Percentiles rank a stretch among this genome's conserved stretches.
phyloP scores from a whole-genome alignment of 2,888 invertebrate species.

The Salticus scenicus region DNA sequence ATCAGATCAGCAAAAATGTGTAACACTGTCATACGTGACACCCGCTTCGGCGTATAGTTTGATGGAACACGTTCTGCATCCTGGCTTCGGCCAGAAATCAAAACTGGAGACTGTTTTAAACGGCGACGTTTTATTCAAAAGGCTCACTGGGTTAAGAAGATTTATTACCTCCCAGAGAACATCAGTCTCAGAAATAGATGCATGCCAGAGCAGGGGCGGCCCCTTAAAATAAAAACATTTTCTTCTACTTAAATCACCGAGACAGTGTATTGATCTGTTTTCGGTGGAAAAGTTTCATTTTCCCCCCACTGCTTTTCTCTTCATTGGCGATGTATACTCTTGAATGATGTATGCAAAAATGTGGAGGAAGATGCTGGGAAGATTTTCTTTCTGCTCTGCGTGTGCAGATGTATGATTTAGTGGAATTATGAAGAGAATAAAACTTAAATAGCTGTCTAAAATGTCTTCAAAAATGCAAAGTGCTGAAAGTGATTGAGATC shows the following conservation, averaged over 20 bases:
- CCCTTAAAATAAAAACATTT: slow-evolving; percentile 61
- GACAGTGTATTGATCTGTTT: slow-evolving; percentile 56
- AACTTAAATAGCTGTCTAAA: slow-evolving; percentile 26
- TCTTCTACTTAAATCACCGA: slow-evolving; percentile 64
- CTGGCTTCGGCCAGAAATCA: slow-evolving; percentile 7
- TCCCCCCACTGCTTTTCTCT: slow-evolving; percentile 20
- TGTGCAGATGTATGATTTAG: slow-evolving; percentile 50
- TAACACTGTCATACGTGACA: slow-evolving; percentile 58
- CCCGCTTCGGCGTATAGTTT: slow-evolving; percentile 2
- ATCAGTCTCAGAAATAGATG: slow-evolving; percentile 65
- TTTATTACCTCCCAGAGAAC: slow-evolving; percentile 54
- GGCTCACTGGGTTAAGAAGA: slow-evolving; percentile 67
- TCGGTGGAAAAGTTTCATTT: slow-evolving; percentile 22
- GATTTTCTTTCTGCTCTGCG: slow-evolving; percentile 4
- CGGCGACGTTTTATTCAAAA: slow-evolving; percentile 61
- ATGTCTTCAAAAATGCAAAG: slow-evolving; percentile 4
- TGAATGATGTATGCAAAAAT: slow-evolving; percentile 65
- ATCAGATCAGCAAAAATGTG: neutral
- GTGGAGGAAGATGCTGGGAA: slow-evolving; percentile 18
- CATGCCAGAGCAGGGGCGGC: slow-evolving; percentile 35
- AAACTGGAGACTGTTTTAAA: neutral
- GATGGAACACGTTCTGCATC: slow-evolving; percentile 30
- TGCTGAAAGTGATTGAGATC: neutral
- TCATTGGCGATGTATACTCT: slow-evolving; percentile 22
- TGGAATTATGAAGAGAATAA: slow-evolving; percentile 59